Conservation (phyloP, 2,888 invertebrate genomes). For the Diploptera punctata region DNA sequence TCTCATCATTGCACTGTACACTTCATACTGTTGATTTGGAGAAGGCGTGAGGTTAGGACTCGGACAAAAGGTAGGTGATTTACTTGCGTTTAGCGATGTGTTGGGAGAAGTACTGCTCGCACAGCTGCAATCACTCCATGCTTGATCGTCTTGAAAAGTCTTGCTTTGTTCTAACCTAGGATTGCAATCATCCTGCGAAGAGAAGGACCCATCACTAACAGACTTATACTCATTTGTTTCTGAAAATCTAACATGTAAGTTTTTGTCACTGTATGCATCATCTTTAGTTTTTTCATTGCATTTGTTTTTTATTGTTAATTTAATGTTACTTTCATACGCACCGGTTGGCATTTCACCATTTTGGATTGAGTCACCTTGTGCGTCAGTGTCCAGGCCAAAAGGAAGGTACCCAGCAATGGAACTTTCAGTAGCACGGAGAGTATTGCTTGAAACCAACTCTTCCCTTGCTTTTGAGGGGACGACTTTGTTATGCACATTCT, state of each 20-base stretch:
- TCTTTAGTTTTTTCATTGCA: not conserved
- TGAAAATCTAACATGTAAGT: conserved; percentile 21
- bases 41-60: too few relatives aligned
- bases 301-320: too few relatives aligned
- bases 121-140: conserved; percentile 49
- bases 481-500: not conserved
- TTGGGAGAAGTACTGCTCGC: conserved; percentile 2
- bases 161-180: not conserved
- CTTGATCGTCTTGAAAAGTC: conserved; percentile 47
- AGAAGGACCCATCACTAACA: conserved; percentile 8
- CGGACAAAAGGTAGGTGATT: too few relatives aligned
- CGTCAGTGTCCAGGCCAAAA: conserved; percentile 52
- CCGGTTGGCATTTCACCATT: conserved; percentile 42
- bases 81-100: not conserved
- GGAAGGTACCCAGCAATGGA: conserved; percentile 47
- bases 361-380: conserved; percentile 50
- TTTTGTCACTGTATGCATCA: not conserved
- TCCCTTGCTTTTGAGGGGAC: not conserved
- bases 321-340: not conserved
- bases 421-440: not conserved
- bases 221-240: conserved; percentile 24
- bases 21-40: not conserved
- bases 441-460: not conserved
- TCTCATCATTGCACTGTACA: too few relatives aligned
- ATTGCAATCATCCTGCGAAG: not conserved